Evolutionary conservation across 1,140 invertebrate species (phyloP).

Genomic region (Oncopeltus fasciatus): DNA sequence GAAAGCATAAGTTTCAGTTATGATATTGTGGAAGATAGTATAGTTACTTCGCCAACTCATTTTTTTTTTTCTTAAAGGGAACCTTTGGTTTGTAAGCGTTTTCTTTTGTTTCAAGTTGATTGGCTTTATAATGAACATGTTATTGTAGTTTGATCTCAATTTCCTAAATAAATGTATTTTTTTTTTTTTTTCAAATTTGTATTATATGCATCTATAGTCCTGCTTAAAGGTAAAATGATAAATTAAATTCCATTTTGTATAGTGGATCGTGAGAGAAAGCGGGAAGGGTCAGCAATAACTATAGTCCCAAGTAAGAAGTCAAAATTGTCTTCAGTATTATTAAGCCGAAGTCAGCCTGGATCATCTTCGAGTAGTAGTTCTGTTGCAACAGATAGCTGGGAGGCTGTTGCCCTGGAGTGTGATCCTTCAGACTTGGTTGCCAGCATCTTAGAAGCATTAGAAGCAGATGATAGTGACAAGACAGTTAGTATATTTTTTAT

Average conservation of each 20-base stretch:
- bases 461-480: slow-evolving; percentile 45
- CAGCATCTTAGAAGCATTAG: slow-evolving; percentile 38
- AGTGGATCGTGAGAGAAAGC: slow-evolving; percentile 34
- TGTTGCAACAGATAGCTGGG: slow-evolving; percentile 37
- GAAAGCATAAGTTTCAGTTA: too few species aligned
- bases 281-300: slow-evolving; percentile 34
- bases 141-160: too few species aligned
- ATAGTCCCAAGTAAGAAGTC: slow-evolving; percentile 33
- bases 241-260: slow-evolving; percentile 19
- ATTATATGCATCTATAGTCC: too few species aligned
- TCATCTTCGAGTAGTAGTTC: slow-evolving; percentile 15
- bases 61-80: too few species aligned
- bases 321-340: slow-evolving; percentile 26
- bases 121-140: too few species aligned
- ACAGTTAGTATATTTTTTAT: slow-evolving; percentile 32
- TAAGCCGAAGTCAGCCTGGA: slow-evolving; percentile 9
- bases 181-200: too few species aligned
- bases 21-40: too few species aligned
- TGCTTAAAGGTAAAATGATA: background rate
- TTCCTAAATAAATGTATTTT: too few species aligned
- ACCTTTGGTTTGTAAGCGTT: too few species aligned
- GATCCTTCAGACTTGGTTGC: slow-evolving; percentile 44
- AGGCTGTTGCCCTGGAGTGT: slow-evolving; percentile 39
- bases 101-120: too few species aligned
- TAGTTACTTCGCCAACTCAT: too few species aligned